Percentiles rank a stretch among this genome's conserved stretches.
Evolutionary conservation across 2,113 vertebrate genomes (phyloP).

Genomic region (Oreocharis arfaki): DNA sequence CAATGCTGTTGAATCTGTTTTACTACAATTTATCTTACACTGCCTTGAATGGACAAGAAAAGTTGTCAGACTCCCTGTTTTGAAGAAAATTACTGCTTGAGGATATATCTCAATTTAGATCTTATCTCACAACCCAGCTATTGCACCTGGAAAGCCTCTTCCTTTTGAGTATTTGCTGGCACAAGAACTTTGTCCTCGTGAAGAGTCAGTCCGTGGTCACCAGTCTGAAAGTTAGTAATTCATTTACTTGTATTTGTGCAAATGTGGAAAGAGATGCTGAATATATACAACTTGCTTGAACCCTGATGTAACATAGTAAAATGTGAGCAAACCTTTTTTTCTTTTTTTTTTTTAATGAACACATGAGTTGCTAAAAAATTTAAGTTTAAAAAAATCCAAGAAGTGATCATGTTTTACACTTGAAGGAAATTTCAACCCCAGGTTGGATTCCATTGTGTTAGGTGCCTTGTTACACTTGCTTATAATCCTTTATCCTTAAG

Average conservation of each 20-base stretch:
- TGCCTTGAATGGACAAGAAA: not conserved
- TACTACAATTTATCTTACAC: not conserved
- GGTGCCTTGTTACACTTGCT: not conserved
- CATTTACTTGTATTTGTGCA: not conserved
- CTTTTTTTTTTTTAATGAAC: not conserved
- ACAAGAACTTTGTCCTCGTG: not conserved
- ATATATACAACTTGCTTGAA: not conserved
- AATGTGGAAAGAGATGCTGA: not conserved
- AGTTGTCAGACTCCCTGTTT: not conserved
- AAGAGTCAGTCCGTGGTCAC: accelerated
- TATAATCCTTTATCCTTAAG: not conserved
- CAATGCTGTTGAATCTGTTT: not conserved
- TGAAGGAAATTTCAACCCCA: not conserved
- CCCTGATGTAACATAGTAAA: not conserved
- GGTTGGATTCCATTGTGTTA: not conserved
- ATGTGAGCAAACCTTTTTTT: not conserved
- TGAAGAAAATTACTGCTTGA: not conserved
- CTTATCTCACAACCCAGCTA: not conserved
- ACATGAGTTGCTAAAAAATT: not conserved
- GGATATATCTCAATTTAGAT: not conserved
- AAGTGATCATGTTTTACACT: not conserved
- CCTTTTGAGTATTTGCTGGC: not conserved
- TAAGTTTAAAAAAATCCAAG: not conserved
- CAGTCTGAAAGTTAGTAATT: not conserved
- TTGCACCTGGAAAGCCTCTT: not conserved